These are phyloP conservation scores for Periparus ater DNA, from an alignment of 2,797 vertebrate species.

Conservation along the genomic window DNA sequence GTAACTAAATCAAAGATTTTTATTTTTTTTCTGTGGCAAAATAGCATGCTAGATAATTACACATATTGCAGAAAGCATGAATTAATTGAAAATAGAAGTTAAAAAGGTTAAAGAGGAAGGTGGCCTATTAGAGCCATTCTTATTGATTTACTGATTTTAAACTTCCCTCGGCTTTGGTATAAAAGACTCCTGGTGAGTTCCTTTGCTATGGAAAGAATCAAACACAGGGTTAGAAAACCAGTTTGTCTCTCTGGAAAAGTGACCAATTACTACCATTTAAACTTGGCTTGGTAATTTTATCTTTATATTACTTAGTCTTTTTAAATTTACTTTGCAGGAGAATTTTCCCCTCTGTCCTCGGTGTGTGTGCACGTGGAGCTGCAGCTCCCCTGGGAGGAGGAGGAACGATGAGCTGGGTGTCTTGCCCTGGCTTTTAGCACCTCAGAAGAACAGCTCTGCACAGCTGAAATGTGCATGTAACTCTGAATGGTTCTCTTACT, in stretches of 20 bases:
- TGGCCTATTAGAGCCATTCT: neutral
- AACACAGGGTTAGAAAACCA: neutral
- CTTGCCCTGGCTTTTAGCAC: neutral
- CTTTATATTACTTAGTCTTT: neutral
- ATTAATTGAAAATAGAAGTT: neutral
- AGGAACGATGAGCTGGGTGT: rapidly evolving
- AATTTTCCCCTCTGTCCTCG: rapidly evolving
- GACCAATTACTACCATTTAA: neutral
- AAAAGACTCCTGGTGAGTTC: neutral
- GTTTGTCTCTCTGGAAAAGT: neutral
- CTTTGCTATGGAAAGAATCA: neutral
- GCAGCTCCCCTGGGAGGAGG: neutral
- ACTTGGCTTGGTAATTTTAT: neutral
- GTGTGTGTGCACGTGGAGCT: rapidly evolving
- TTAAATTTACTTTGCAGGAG: rapidly evolving
- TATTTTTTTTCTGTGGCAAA: neutral
- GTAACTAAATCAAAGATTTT: neutral
- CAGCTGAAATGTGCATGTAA: rapidly evolving
- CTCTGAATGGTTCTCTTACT: neutral
- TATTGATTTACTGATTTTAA: neutral
- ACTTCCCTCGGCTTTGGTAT: neutral
- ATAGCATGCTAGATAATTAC: neutral
- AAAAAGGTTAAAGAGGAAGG: neutral
- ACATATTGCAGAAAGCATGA: neutral
- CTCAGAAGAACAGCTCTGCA: rapidly evolving